These are phyloP conservation scores for Diplosoma virens DNA, from an alignment of 23 tunicate genomes.

Conservation along the genomic window DNA sequence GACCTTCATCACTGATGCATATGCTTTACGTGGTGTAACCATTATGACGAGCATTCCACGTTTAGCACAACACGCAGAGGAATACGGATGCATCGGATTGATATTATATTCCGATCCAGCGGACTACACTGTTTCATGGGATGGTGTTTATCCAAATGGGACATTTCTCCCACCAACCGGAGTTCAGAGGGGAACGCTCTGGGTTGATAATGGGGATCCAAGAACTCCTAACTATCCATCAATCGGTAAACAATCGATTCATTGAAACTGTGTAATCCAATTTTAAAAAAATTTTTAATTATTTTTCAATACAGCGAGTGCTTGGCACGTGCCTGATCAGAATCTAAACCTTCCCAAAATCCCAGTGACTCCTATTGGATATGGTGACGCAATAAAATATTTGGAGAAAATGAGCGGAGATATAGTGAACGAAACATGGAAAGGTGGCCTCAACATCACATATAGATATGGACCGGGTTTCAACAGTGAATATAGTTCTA, in stretches of 20 bases:
- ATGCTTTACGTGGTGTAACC: no score
- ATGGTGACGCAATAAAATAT: slow-evolving; percentile 53
- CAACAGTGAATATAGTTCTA: background rate
- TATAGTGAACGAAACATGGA: slow-evolving; percentile 41
- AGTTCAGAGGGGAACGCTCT: slow-evolving; percentile 60
- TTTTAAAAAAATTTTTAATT: no score
- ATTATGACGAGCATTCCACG: no score
- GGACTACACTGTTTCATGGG: slow-evolving; percentile 64
- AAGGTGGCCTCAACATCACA: slow-evolving; percentile 70
- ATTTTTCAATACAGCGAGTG: slow-evolving; percentile 19
- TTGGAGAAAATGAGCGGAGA: slow-evolving; percentile 40
- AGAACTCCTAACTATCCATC: slow-evolving; percentile 71
- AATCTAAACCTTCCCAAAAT: slow-evolving; percentile 49
- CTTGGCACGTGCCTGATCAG: slow-evolving; percentile 46
- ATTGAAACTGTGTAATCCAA: no score
- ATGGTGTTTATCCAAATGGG: slow-evolving; percentile 58
- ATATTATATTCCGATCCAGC: slow-evolving; percentile 66
- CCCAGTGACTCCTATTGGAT: slow-evolving; percentile 77
- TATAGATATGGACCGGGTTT: slow-evolving; percentile 76
- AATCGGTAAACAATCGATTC: slow-evolving; percentile 36
- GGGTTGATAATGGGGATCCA: slow-evolving; percentile 50
- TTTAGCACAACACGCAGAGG: slow-evolving; percentile 53
- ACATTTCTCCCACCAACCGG: slow-evolving; percentile 69
- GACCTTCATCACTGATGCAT: no score
- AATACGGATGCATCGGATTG: slow-evolving; percentile 66